Evolutionary conservation across 2,888 invertebrate species (phyloP), one percentile per base, ranked within the genome.

Genomic region (Teleogryllus oceanicus): DNA sequence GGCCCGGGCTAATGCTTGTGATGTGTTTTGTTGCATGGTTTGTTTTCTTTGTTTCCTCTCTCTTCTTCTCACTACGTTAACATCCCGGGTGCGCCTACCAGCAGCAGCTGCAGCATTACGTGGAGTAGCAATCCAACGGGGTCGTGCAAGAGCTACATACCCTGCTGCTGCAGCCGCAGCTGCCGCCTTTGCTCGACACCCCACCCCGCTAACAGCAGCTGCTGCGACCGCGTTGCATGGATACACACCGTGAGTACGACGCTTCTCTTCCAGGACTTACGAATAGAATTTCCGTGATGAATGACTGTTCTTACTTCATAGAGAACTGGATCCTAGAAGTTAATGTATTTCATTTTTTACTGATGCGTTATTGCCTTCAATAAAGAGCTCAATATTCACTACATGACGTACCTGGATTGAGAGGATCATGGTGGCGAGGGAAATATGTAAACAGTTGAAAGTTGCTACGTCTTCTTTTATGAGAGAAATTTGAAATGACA

Each of bases 221-320:
- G 91, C 90, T 86, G 92, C 93, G 85, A 90, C 92, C 87, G 91
- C 94, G 87, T 90, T 94, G 88, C 95, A 95, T 91, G 95, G 96
- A 87, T 96, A 95, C 89, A 93, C 96, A 88, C 95, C 94, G 95
- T 94, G 92, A 94, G 94, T 94, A 92, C 87, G 37, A 37, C 37
- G 37, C 37, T 5, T 37, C 37, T 37, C 8, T 37, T 37, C 37
- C 37, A 37, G 37, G 37, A 37, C 37, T 37, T 37, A 37, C 37
- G 37, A 37, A 37, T 8, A 8, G 37, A 37, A 37, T 37, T 37
- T 37, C 37, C 37, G 37, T 37, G 8, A 8, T 37, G 37, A 37
- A 37, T 37, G 0, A 37, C 37, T 37, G 37, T 37, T 8, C 37
- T 37, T 37, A 37, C 37, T 37, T 37, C 37, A 37, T 37, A 37